Evolutionary conservation across 2,797 vertebrate genomes (phyloP), one percentile per base, ranked within the genome.

Genomic region (Oryzias dopingdopingensis): DNA sequence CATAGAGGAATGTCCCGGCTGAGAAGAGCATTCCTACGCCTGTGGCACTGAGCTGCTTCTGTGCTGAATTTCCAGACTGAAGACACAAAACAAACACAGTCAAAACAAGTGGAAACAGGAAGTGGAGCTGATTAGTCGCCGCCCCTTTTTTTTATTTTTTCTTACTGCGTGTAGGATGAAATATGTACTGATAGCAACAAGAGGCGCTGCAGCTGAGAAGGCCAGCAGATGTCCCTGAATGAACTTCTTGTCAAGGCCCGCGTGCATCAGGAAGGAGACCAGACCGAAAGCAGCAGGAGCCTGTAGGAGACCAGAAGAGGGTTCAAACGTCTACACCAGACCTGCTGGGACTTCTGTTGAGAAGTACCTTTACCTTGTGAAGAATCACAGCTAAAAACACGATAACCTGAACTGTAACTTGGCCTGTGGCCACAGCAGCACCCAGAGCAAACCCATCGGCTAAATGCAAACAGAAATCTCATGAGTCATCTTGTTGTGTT

Each of bases 361-460:
- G 17, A 14, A 4, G 6, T 46, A 49, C 15, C 16, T 49, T 84
- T 76, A 94, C 93, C 93, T 94, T 94, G 85, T 94, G 91, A 22
- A 94, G 79, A 70, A 93, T 92, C 23, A 94, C 92, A 29, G 93
- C 93, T 18, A 93, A 85, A 82, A 94, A 93, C 2, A 93, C 90
- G 2, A 93, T 76, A 43, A 93, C 80, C 72, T 94, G 93, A 46
- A 93, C 89, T 0, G 93, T 89, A 52, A 90, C 85, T 63, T 93
- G 85, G 3, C 90, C 85, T 0, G 92, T 92, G 18, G 91, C 88
- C 15, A 90, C 91, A 8, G 93, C 92, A 16, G 92, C 90, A 12
- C 93, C 92, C 1, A 94, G 84, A 55, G 92, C 92, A 23, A 94
- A 91, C 6, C 93, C 93, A 65, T 92, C 91, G 24, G 89, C 91